Percentiles rank a stretch among this genome's conserved stretches.
These are phyloP conservation scores for Callimorpha dominula DNA, from an alignment of 2,888 invertebrate species.

Conservation along the genomic window DNA sequence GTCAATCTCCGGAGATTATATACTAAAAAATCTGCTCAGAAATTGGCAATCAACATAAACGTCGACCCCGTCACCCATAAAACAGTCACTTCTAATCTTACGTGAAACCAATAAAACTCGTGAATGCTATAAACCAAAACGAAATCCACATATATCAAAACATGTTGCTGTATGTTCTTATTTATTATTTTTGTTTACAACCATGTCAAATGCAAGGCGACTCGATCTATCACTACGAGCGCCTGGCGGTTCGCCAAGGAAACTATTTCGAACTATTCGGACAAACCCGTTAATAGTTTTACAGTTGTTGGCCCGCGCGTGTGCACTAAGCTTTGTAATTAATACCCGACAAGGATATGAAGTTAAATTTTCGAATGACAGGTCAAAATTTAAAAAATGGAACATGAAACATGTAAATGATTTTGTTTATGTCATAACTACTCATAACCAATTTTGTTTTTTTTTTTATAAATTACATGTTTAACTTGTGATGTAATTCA, in stretches of 20 bases:
- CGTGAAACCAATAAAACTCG: constrained; percentile 75
- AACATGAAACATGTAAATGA: constrained; percentile 30
- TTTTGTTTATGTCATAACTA: constrained; percentile 17
- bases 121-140: constrained; percentile 65
- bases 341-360: constrained; percentile 65
- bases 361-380: constrained; percentile 65
- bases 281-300: constrained; percentile 79
- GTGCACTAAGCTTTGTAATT: constrained; percentile 74
- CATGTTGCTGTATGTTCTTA: constrained; percentile 65
- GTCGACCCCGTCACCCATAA: constrained; percentile 54
- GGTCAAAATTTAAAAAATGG: constrained; percentile 18
- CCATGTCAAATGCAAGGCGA: constrained; percentile 76
- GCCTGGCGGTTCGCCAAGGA: constrained; percentile 77
- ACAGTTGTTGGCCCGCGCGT: constrained; percentile 68
- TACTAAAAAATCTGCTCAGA: constrained; percentile 44
- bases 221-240: constrained; percentile 72
- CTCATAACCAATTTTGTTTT: constrained; percentile 19
- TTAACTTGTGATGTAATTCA: constrained; percentile 54
- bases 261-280: constrained; percentile 80
- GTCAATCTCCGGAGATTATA: constrained; percentile 34
- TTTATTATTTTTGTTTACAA: constrained; percentile 82
- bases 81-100: constrained; percentile 69
- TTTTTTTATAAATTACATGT: constrained; percentile 47
- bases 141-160: constrained; percentile 74
- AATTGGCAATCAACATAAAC: constrained; percentile 64